Evolutionary conservation across 2,888 invertebrate genomes (phyloP).

Genomic region (Nephrocerus scutellatus): DNA sequence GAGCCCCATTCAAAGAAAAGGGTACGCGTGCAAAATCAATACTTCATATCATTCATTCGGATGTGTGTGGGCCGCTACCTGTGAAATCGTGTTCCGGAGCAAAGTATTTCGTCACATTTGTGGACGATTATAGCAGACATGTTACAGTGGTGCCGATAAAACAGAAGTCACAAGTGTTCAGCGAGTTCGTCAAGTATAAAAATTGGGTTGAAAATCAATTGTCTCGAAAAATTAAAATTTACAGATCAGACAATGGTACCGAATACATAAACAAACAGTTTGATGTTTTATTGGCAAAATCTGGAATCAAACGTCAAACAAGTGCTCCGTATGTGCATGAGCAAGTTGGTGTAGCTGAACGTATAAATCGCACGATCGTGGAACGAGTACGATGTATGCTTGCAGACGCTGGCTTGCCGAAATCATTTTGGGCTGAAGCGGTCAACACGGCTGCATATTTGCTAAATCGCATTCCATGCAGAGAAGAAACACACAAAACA

Average conservation of each 20-base stretch:
- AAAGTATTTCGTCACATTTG: conserved; percentile 11
- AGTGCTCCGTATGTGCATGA: conserved; percentile 21
- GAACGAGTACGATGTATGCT: conserved; percentile 22
- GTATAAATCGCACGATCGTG: conserved; percentile 22
- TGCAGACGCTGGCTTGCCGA: conserved; percentile 9
- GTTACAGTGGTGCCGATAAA: conserved; percentile 5
- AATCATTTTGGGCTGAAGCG: conserved; percentile 4
- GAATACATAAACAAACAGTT: conserved; percentile 5
- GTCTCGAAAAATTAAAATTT: background rate
- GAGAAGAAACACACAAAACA: background rate
- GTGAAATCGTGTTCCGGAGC: conserved; percentile 5
- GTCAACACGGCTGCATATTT: conserved; percentile 7
- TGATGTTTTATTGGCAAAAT: conserved; percentile 14
- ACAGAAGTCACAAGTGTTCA: background rate
- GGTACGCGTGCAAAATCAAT: conserved; percentile 4
- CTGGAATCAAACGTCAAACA: conserved; percentile 23
- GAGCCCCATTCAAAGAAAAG: conserved; percentile 5
- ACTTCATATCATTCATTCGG: conserved; percentile 10
- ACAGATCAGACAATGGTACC: conserved; percentile 5
- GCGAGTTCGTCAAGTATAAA: background rate
- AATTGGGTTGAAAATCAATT: background rate
- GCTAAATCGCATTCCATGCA: conserved; percentile 1
- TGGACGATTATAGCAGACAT: conserved; percentile 9
- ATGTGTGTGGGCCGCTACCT: conserved; percentile 13
- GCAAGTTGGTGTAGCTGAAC: conserved; percentile 24